Percentiles rank a stretch among this genome's conserved stretches.
Evolutionary conservation across 2,797 vertebrate species (phyloP).

Genomic region (Chelon auratus): DNA sequence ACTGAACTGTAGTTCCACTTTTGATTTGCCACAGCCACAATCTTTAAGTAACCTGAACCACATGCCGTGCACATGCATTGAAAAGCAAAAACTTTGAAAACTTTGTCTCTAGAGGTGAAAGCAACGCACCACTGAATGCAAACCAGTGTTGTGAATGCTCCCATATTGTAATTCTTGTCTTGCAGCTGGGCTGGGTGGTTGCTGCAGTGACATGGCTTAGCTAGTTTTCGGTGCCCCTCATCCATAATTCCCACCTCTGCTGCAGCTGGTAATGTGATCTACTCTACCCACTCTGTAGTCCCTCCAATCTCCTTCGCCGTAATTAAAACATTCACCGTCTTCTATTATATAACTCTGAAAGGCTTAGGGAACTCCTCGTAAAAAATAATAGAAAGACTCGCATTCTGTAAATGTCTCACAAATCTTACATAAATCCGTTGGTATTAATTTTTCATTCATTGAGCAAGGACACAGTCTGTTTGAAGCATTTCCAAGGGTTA

Average conservation of each 20-base stretch:
- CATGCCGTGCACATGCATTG: not conserved
- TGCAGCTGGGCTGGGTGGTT: slow-evolving; percentile 16
- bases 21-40: not conserved
- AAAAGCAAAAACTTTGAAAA: not conserved
- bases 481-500: slow-evolving; percentile 31
- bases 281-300: slow-evolving; percentile 9
- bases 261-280: slow-evolving; percentile 16
- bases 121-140: not conserved
- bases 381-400: slow-evolving; percentile 34
- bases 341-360: slow-evolving; percentile 30
- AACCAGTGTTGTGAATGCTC: slow-evolving; percentile 1
- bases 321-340: slow-evolving; percentile 44
- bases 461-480: slow-evolving; percentile 39
- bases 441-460: slow-evolving; percentile 47
- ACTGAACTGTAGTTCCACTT: not conserved
- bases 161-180: not conserved
- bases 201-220: slow-evolving; percentile 1
- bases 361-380: slow-evolving; percentile 40
- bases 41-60: not conserved
- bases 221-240: slow-evolving; percentile 7
- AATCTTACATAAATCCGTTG: slow-evolving; percentile 38
- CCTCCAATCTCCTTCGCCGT: slow-evolving; percentile 11
- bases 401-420: slow-evolving; percentile 42
- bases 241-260: slow-evolving; percentile 10
- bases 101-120: not conserved